A percentile compares a stretch with the other conserved stretches of the same genome.
Evolutionary conservation across 2,888 invertebrate genomes (phyloP).

Genomic region (Aradus depressus): DNA sequence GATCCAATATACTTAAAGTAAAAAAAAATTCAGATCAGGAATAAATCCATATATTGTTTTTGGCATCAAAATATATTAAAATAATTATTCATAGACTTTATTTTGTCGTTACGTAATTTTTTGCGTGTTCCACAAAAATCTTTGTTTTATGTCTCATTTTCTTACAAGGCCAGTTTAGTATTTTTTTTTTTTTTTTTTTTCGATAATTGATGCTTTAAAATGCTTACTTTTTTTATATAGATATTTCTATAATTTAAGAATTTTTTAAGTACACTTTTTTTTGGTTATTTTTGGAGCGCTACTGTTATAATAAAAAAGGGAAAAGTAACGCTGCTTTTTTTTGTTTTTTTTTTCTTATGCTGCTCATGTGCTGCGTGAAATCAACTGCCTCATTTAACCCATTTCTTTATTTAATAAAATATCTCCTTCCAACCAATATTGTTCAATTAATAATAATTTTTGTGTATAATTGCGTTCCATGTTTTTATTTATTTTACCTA

Average conservation of each 20-base stretch:
- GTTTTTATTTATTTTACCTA: background rate
- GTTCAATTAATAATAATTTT: too few species aligned
- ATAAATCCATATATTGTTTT: background rate
- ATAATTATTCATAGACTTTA: background rate
- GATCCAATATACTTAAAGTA: too few species aligned
- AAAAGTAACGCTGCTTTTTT: conserved; percentile 14
- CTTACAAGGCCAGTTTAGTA: background rate
- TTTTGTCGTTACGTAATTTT: background rate
- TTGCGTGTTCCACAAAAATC: background rate
- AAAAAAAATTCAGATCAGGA: too few species aligned
- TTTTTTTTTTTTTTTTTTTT: background rate
- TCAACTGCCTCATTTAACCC: conserved; percentile 7
- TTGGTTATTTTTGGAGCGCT: conserved; percentile 1
- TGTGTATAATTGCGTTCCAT: background rate
- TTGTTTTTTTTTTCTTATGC: conserved; percentile 20
- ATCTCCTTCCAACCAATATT: too few species aligned
- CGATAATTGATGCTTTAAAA: conserved; percentile 7
- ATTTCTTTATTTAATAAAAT: conserved; percentile 5
- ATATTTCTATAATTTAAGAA: background rate
- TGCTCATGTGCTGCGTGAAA: conserved; percentile 18
- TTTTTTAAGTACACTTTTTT: too few species aligned
- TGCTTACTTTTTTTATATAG: background rate
- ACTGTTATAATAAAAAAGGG: background rate
- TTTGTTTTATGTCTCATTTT: background rate
- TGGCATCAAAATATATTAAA: background rate